These are phyloP conservation scores for Crypturellus undulatus DNA, from an alignment of 2,113 vertebrate species.

Conservation along the genomic window DNA sequence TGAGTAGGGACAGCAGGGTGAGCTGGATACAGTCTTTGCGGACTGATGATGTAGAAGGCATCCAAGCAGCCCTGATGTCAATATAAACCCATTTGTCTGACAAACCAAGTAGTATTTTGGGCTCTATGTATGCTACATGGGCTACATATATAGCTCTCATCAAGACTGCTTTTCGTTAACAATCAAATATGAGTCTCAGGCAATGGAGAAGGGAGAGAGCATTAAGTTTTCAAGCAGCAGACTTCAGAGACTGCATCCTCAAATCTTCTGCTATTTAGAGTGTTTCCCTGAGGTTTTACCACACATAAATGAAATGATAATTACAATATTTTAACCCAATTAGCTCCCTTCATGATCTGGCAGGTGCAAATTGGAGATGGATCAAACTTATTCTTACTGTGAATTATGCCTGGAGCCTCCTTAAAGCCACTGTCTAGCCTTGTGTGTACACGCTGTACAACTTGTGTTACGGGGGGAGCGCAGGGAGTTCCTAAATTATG, in stretches of 20 bases:
- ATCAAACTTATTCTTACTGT: constrained; percentile 48
- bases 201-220: neutral
- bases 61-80: neutral
- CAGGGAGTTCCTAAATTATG: constrained; percentile 58
- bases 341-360: constrained; percentile 65
- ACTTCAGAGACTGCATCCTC: constrained; percentile 44
- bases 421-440: constrained; percentile 25
- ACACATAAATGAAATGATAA: constrained; percentile 60
- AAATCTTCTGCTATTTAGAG: constrained; percentile 65
- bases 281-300: constrained; percentile 63
- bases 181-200: constrained; percentile 12
- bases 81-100: rapidly evolving
- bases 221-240: constrained; percentile 44
- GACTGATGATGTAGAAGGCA: neutral
- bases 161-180: neutral
- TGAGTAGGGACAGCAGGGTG: neutral
- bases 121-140: neutral
- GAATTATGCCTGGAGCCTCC: constrained; percentile 63
- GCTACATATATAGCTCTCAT: neutral
- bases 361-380: constrained; percentile 70
- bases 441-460: neutral
- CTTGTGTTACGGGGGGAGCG: neutral
- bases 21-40: neutral
- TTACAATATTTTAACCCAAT: constrained; percentile 73
- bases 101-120: neutral